These are phyloP conservation scores for Hesperophylax magnus DNA, from an alignment of 1,140 invertebrate genomes.

Conservation along the genomic window DNA sequence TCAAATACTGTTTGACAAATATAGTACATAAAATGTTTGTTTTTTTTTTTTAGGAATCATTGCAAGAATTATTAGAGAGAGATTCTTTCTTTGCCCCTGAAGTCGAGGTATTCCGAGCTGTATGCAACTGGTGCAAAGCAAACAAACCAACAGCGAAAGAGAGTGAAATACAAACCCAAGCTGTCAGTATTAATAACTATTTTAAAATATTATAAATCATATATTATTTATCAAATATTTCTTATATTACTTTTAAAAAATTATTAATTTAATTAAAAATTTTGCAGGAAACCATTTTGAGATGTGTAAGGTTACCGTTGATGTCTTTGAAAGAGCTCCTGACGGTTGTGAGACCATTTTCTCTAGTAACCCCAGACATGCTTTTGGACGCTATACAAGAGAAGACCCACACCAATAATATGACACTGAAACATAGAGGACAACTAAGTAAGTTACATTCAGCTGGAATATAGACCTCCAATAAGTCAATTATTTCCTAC, in stretches of 20 bases:
- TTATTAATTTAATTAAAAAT: constrained; percentile 1
- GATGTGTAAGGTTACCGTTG: constrained; percentile 86
- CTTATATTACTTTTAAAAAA: too few relatives aligned
- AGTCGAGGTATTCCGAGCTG: constrained; percentile 94
- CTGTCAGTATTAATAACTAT: constrained; percentile 51
- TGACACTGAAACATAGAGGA: constrained; percentile 86
- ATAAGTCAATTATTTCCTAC: too few relatives aligned
- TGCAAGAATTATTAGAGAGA: constrained; percentile 88
- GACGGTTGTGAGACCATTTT: constrained; percentile 87
- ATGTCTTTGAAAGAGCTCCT: constrained; percentile 91
- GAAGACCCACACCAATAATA: constrained; percentile 82
- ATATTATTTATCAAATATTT: too few relatives aligned
- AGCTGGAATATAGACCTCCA: too few relatives aligned
- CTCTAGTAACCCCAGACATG: constrained; percentile 88
- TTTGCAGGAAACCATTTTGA: constrained; percentile 68
- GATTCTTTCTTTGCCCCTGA: constrained; percentile 97
- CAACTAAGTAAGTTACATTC: constrained; percentile 73
- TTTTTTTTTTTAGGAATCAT: constrained; percentile 72
- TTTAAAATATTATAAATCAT: too few relatives aligned
- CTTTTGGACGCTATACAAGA: constrained; percentile 95
- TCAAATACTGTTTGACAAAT: too few relatives aligned
- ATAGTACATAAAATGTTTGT: not conserved
- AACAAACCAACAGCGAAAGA: constrained; percentile 71
- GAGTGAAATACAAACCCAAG: constrained; percentile 69
- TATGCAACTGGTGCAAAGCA: constrained; percentile 87